Percentiles rank a stretch among this genome's conserved stretches.
Conservation (phyloP, 2,888 invertebrate genomes). For the Synergus japonicus region DNA sequence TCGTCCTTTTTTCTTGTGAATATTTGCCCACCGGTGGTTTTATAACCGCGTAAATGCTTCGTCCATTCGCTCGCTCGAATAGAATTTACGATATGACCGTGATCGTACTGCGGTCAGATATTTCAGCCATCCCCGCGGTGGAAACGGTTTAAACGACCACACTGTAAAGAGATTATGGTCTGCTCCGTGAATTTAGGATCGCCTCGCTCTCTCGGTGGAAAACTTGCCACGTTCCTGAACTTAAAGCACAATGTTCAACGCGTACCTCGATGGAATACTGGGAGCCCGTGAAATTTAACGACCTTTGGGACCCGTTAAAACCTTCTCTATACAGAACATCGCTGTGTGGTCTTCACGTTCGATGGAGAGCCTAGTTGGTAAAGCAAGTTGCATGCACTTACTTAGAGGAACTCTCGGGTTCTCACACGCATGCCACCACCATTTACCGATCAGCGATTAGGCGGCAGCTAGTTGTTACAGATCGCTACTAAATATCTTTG, state of each 20-base stretch:
- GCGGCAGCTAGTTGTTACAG: slow-evolving; percentile 57
- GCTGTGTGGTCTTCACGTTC: slow-evolving; percentile 55
- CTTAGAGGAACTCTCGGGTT: slow-evolving; percentile 48
- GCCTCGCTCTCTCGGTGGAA: slow-evolving; percentile 8
- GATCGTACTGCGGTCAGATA: slow-evolving; percentile 36
- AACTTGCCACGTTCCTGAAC: slow-evolving; percentile 35
- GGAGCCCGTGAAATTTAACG: slow-evolving; percentile 50
- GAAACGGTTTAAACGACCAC: slow-evolving; percentile 40
- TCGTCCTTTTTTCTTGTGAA: slow-evolving; percentile 35
- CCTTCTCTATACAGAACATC: slow-evolving; percentile 38
- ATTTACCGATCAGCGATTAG: slow-evolving; percentile 55
- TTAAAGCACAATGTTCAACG: slow-evolving; percentile 29
- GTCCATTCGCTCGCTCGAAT: slow-evolving; percentile 33
- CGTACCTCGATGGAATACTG: slow-evolving; percentile 39
- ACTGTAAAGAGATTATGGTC: slow-evolving; percentile 40
- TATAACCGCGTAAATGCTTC: slow-evolving; percentile 40
- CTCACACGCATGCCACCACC: slow-evolving; percentile 52
- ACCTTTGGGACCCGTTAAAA: slow-evolving; percentile 50
- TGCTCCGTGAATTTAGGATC: slow-evolving; percentile 43
- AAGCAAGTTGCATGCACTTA: slow-evolving; percentile 54
- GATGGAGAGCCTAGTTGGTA: slow-evolving; percentile 51
- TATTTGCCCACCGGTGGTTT: slow-evolving; percentile 36
- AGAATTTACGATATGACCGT: slow-evolving; percentile 45
- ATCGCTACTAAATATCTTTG: slow-evolving; percentile 57
- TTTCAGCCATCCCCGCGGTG: slow-evolving; percentile 15